Evolutionary conservation across 2,113 vertebrate species (phyloP), one percentile per base, ranked within the genome.

Genomic region (Xiphorhynchus elegans): DNA sequence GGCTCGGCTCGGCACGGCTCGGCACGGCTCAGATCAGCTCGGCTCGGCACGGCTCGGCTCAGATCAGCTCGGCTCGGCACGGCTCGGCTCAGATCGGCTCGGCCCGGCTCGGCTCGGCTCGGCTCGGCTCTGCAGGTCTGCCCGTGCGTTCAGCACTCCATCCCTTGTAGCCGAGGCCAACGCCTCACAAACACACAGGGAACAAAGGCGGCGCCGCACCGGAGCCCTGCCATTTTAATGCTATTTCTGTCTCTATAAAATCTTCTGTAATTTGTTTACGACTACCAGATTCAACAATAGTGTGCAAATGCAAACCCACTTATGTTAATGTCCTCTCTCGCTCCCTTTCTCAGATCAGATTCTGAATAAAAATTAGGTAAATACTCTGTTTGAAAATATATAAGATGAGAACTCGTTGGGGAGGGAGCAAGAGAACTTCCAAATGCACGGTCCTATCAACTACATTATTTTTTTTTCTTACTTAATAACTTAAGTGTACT

Each of bases 401-500:
- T 94, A 98, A 98, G 94, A 98, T 97, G 95, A 97, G 96, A 98
- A 97, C 91, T 95, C 96, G 95, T 91, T 79, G 86, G 87, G 80
- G 93, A 96, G 93, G 93, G 86, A 95, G 91, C 76, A 93, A 53
- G 74, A 94, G 73, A 96, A 96, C 89, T 88, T 98, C 94, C 95
- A 97, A 98, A 98, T 86, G 95, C 95, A 96, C 96, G 25, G 96
- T 96, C 97, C 95, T 97, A 98, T 97, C 97, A 97, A 75, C 92
- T 58, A 79, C 95, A 84, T 97, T 97, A 78, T 97, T 98, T 98
- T 98, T 98, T 97, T 97, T 97, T 97, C 97, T 95, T 95, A 98
- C 98, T 98, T 98, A 98, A 98, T 98, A 98, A 98, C 98, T 98
- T 98, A 98, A 98, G 98, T 98, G 97, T 98, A 98, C 98, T 97